Percentiles rank a stretch among this genome's conserved stretches.
Evolutionary conservation across 2,888 invertebrate species (phyloP).

Genomic region (Melinopterus prodromus): DNA sequence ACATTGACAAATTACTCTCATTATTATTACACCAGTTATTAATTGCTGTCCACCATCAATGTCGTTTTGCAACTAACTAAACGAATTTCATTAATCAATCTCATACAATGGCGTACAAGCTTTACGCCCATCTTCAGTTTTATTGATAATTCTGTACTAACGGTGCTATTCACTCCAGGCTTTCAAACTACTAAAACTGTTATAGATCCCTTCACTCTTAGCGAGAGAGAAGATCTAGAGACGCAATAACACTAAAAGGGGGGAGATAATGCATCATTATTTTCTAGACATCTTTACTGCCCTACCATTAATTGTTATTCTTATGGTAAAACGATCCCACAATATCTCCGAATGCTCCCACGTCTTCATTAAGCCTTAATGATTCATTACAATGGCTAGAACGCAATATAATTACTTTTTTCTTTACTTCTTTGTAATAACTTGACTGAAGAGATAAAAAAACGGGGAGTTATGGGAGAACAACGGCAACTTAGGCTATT

Average conservation of each 20-base stretch:
- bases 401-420: background rate
- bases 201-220: background rate
- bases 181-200: slow-evolving; percentile 16
- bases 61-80: background rate
- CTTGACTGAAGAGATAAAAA: slow-evolving; percentile 17
- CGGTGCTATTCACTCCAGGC: background rate
- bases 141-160: no score
- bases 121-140: background rate
- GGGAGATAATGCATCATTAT: slow-evolving; percentile 20
- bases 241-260: background rate
- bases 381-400: slow-evolving; percentile 13
- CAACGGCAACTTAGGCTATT: background rate
- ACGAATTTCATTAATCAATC: slow-evolving; percentile 13
- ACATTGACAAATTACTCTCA: slow-evolving; percentile 10
- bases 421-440: background rate
- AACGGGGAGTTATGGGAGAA: background rate
- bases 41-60: background rate
- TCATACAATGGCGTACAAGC: background rate
- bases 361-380: slow-evolving; percentile 22
- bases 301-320: slow-evolving; percentile 14
- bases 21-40: slow-evolving; percentile 12
- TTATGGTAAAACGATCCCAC: slow-evolving; percentile 10
- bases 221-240: background rate
- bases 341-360: slow-evolving; percentile 5
- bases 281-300: slow-evolving; percentile 13